Percentiles rank a stretch among this genome's conserved stretches.
Evolutionary conservation across 1,140 invertebrate genomes (phyloP).

Genomic region (Mya arenaria): DNA sequence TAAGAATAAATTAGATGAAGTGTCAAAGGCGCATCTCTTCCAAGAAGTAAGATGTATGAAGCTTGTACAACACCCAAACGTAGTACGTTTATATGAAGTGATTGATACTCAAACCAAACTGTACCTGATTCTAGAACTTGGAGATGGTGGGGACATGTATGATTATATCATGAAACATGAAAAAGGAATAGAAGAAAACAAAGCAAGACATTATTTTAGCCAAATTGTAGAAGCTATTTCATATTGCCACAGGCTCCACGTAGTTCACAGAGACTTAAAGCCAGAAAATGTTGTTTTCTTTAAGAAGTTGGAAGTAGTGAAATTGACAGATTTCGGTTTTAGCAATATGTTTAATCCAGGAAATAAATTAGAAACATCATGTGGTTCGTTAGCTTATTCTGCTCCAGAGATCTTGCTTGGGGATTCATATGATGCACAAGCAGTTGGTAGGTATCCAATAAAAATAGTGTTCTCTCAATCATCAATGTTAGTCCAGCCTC

Average conservation of each 20-base stretch:
- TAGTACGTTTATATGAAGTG: constrained; percentile 98
- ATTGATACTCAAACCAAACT: constrained; percentile 94
- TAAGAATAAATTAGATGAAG: constrained; percentile 97
- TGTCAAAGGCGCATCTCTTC: constrained; percentile 97
- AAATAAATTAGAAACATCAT: constrained; percentile 98
- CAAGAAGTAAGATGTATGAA: constrained; percentile 99
- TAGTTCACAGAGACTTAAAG: constrained; percentile 97
- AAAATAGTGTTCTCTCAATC: no score
- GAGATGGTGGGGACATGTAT: constrained; percentile 99
- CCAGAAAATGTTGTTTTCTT: constrained; percentile 99
- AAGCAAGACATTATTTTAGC: constrained; percentile 95
- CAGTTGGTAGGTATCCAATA: constrained; percentile 91
- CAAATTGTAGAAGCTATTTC: constrained; percentile 98
- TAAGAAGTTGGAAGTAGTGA: constrained; percentile 97
- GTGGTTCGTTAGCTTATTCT: constrained; percentile 99
- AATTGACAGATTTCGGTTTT: constrained; percentile 99
- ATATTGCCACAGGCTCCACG: constrained; percentile 97
- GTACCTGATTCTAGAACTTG: constrained; percentile 95
- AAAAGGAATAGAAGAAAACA: constrained; percentile 84
- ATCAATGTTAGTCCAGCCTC: no score
- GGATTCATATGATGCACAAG: constrained; percentile 88
- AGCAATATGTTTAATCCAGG: constrained; percentile 97
- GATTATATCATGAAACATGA: constrained; percentile 99
- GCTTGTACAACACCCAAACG: constrained; percentile 98
- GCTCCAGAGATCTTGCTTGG: constrained; percentile 99